These are phyloP conservation scores for Pterostichus niger DNA, from an alignment of 2,888 invertebrate genomes.

Conservation along the genomic window DNA sequence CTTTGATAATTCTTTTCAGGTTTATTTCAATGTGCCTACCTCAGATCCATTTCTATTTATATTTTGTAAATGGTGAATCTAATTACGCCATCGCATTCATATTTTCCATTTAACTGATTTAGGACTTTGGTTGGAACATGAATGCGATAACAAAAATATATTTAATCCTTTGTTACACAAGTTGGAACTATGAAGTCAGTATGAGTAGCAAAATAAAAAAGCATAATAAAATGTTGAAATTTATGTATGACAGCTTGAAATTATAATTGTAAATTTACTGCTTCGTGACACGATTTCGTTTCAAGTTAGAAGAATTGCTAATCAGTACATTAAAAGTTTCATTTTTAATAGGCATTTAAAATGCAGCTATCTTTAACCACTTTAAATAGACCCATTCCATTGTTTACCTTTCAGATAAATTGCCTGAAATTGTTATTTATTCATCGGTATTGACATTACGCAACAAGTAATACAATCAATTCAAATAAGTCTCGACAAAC, in stretches of 20 bases:
- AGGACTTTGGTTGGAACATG: too few species aligned
- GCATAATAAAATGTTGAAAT: slow-evolving; percentile 41
- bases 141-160: too few species aligned
- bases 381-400: background rate
- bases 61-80: slow-evolving; percentile 25
- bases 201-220: too few species aligned
- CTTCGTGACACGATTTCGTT: slow-evolving; percentile 46
- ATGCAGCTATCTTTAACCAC: background rate
- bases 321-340: slow-evolving; percentile 55
- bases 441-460: slow-evolving; percentile 52
- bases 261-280: slow-evolving; percentile 60
- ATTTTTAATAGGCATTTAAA: slow-evolving; percentile 35
- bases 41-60: slow-evolving; percentile 38
- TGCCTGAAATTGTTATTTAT: slow-evolving; percentile 26
- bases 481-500: background rate
- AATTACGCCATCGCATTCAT: slow-evolving; percentile 17
- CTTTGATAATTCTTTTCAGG: slow-evolving; percentile 49
- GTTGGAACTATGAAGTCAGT: too few species aligned
- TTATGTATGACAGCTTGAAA: slow-evolving; percentile 60
- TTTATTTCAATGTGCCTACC: slow-evolving; percentile 15
- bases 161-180: too few species aligned
- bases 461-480: slow-evolving; percentile 42
- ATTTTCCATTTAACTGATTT: too few species aligned
- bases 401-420: slow-evolving; percentile 5
- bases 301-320: slow-evolving; percentile 47